Conservation (phyloP, 1,140 invertebrate genomes). For the Anastrepha obliqua region DNA sequence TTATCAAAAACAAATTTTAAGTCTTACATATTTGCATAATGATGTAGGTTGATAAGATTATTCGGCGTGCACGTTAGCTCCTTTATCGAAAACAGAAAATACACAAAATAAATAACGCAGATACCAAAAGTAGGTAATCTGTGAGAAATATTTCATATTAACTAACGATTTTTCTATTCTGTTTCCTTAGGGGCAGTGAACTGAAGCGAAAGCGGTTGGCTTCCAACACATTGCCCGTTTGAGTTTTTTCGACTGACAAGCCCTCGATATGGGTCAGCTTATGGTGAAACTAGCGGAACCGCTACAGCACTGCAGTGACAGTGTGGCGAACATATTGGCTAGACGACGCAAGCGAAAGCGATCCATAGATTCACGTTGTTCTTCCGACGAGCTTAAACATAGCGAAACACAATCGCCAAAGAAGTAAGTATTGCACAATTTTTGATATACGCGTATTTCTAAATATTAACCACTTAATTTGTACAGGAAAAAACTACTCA, state of each 20-base stretch:
- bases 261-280: conserved; percentile 65
- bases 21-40: too few species aligned
- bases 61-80: background rate
- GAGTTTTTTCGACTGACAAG: background rate
- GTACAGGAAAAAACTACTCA: conserved; percentile 81
- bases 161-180: background rate
- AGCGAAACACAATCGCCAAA: conserved; percentile 63
- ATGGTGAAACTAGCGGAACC: conserved; percentile 62
- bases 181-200: background rate
- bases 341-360: conserved; percentile 69
- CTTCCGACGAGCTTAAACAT: conserved; percentile 61
- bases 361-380: conserved; percentile 62
- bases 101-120: conserved; percentile 1
- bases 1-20: too few species aligned
- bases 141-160: background rate
- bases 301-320: conserved; percentile 59
- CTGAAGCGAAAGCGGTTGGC: background rate
- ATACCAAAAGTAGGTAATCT: background rate
- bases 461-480: background rate
- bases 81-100: conserved; percentile 3
- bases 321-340: conserved; percentile 65
- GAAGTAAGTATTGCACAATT: conserved; percentile 62
- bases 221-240: background rate
- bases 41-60: background rate
- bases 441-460: background rate